Evolutionary conservation across 2,797 vertebrate genomes (phyloP).

Genomic region (Microctenopoma stevenorrisi): DNA sequence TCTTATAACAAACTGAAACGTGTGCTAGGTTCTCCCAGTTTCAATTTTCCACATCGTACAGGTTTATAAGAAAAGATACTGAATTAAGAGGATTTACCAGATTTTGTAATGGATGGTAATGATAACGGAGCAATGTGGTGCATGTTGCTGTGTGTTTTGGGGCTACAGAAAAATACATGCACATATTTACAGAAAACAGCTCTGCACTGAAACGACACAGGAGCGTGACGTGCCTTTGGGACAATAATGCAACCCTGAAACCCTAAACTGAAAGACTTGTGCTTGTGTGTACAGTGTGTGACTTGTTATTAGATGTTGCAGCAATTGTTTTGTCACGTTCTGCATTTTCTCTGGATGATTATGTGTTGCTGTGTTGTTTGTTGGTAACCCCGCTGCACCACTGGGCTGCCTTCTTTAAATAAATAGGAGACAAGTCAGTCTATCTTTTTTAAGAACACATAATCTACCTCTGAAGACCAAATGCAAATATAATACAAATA

Average conservation of each 20-base stretch:
- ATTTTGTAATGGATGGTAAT: slow-evolving; percentile 1
- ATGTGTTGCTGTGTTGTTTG: not conserved
- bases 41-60: not conserved
- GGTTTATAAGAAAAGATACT: no score
- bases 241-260: no score
- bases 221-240: not conserved
- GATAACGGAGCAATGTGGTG: not conserved
- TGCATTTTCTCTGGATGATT: no score
- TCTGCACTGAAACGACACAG: not conserved
- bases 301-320: not conserved
- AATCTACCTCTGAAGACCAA: no score
- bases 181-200: slow-evolving; percentile 5
- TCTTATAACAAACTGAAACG: slow-evolving; percentile 2
- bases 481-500: no score
- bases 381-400: no score
- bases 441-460: no score
- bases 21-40: not conserved
- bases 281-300: not conserved
- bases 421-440: no score
- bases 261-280: slow-evolving; percentile 4
- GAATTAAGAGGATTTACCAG: not conserved
- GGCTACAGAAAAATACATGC: not conserved
- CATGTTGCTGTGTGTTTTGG: not conserved
- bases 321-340: not conserved
- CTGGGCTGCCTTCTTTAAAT: no score